phyloP scores from a whole-genome alignment of 1,140 invertebrate genomes.

The Orussus abietinus region DNA sequence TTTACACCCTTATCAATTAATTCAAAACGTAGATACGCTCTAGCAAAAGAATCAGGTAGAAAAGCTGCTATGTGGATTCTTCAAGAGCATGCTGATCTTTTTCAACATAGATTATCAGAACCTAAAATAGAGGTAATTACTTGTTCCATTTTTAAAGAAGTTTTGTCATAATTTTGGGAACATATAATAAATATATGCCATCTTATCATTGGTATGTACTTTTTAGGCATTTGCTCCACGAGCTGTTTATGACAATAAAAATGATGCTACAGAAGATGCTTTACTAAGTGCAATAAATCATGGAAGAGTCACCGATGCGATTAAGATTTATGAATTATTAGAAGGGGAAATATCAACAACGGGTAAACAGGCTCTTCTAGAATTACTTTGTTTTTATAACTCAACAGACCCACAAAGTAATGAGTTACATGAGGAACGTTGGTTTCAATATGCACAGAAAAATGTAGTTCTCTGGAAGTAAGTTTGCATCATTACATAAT shows the following conservation, averaged over 20 bases:
- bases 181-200: not conserved
- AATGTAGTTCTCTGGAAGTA: constrained; percentile 68
- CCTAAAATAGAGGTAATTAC: constrained; percentile 51
- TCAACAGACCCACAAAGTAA: constrained; percentile 60
- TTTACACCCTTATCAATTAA: constrained; percentile 76
- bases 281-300: constrained; percentile 63
- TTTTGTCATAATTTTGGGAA: constrained; percentile 2
- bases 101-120: constrained; percentile 68
- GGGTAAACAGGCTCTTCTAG: constrained; percentile 68
- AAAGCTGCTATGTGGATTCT: constrained; percentile 84
- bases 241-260: constrained; percentile 66
- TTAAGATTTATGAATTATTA: constrained; percentile 70
- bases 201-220: constrained; percentile 32
- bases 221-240: constrained; percentile 70
- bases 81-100: constrained; percentile 71
- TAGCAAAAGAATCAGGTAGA: constrained; percentile 80
- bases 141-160: constrained; percentile 4
- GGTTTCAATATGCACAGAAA: constrained; percentile 59
- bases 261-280: constrained; percentile 63
- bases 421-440: constrained; percentile 74
- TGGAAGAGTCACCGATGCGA: constrained; percentile 64
- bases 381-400: constrained; percentile 82
- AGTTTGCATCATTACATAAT: too few relatives aligned
- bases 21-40: constrained; percentile 67
- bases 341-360: constrained; percentile 61